Conservation (phyloP, 2,113 vertebrate genomes). For the Galemys pyrenaicus region DNA sequence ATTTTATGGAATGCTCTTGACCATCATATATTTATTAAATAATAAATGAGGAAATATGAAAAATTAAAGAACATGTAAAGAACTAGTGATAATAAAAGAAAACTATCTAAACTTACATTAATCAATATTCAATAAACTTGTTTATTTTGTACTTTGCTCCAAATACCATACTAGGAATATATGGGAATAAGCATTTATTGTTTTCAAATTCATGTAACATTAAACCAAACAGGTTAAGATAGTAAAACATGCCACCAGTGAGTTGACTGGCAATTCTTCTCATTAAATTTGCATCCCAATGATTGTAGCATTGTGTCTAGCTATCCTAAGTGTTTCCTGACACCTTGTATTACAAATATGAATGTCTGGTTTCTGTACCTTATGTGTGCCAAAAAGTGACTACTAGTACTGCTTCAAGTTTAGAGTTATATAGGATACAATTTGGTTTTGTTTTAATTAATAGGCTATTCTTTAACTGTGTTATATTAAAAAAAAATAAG, state of each 20-base stretch:
- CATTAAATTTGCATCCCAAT: neutral
- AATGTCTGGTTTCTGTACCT: too few relatives aligned
- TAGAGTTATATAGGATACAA: neutral
- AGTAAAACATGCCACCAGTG: neutral
- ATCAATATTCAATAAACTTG: neutral
- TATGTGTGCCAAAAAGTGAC: too few relatives aligned
- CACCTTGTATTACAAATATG: too few relatives aligned
- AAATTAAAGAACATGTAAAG: neutral
- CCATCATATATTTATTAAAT: neutral
- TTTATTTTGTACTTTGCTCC: neutral
- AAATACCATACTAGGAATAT: neutral
- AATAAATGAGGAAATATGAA: neutral
- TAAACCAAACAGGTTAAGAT: neutral
- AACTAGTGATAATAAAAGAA: neutral
- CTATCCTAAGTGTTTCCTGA: neutral
- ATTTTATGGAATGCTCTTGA: neutral
- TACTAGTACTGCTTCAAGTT: neutral
- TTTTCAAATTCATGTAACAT: conserved; percentile 5
- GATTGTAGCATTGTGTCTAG: neutral
- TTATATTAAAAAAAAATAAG: neutral
- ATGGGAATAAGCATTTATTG: neutral
- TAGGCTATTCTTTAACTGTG: neutral
- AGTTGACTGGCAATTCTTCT: neutral
- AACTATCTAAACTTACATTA: neutral
- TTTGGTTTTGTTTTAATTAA: too few relatives aligned